Conservation (phyloP, 1,140 invertebrate species). For the Anastrepha obliqua region DNA sequence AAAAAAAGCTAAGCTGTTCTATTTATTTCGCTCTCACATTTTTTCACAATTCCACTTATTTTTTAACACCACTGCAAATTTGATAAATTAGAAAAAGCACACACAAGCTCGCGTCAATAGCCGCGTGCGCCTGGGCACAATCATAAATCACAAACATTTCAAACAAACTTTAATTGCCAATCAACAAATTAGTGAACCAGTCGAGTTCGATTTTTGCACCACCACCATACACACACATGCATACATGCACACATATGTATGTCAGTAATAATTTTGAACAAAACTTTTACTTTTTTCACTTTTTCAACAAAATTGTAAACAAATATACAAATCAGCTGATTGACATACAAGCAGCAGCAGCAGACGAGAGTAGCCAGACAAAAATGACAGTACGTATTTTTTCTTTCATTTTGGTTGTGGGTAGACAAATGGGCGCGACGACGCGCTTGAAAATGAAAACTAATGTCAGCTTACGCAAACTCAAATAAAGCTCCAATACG, state of each 20-base stretch:
- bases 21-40: no score
- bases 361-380: not conserved
- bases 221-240: not conserved
- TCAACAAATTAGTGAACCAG: constrained; percentile 38
- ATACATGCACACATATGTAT: not conserved
- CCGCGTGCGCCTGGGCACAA: no score
- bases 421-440: constrained; percentile 50
- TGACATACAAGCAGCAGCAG: constrained; percentile 1
- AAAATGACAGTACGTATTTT: constrained; percentile 5
- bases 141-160: constrained; percentile 40
- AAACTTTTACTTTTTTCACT: not conserved
- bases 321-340: constrained; percentile 32
- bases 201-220: not conserved
- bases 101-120: no score
- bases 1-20: no score
- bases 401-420: not conserved
- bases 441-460: constrained; percentile 37
- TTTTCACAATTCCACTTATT: no score
- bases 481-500: constrained; percentile 15
- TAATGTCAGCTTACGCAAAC: constrained; percentile 26
- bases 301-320: constrained; percentile 27
- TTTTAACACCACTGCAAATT: no score
- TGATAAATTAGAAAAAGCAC: no score
- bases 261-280: not conserved
- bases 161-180: constrained; percentile 36